Conservation (phyloP, 2,113 vertebrate genomes). For the Cavia porcellus region DNA sequence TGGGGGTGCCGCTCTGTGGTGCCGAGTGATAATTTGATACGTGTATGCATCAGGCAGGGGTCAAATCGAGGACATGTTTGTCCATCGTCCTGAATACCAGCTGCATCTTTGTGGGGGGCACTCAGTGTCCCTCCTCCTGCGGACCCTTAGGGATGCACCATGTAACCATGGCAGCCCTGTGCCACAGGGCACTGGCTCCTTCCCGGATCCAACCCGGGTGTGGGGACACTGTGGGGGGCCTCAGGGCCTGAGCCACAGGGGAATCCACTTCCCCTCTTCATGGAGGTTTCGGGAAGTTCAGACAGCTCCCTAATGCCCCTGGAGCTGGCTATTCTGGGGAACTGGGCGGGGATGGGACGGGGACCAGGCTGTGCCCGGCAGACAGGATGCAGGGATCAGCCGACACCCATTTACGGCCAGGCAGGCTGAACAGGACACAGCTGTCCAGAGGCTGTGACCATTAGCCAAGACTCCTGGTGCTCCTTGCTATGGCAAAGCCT, state of each 20-base stretch:
- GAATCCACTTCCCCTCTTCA: not conserved
- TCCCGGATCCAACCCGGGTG: too few species aligned
- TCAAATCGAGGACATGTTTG: not conserved
- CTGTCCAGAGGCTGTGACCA: not conserved
- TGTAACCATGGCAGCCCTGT: too few species aligned
- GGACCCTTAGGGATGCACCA: too few species aligned
- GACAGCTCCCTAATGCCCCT: not conserved
- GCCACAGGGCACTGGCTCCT: too few species aligned
- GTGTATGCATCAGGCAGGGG: not conserved
- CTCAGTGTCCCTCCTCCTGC: too few species aligned
- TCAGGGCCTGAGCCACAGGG: not conserved
- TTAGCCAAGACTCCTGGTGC: not conserved
- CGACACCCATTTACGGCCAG: too few species aligned
- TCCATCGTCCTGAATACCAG: too few species aligned
- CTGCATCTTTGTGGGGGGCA: too few species aligned
- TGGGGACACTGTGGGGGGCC: too few species aligned
- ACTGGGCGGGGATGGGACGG: rapidly evolving
- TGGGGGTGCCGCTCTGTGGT: not conserved
- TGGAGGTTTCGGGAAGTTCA: too few species aligned
- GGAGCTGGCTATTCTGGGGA: not conserved
- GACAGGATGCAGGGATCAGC: too few species aligned
- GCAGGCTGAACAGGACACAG: not conserved
- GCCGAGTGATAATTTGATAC: not conserved
- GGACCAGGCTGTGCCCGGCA: not conserved
- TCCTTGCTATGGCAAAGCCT: not conserved